Base-by-base conservation (phyloP, 2,113 vertebrate species). In the Neofelis nebulosa region DNA sequence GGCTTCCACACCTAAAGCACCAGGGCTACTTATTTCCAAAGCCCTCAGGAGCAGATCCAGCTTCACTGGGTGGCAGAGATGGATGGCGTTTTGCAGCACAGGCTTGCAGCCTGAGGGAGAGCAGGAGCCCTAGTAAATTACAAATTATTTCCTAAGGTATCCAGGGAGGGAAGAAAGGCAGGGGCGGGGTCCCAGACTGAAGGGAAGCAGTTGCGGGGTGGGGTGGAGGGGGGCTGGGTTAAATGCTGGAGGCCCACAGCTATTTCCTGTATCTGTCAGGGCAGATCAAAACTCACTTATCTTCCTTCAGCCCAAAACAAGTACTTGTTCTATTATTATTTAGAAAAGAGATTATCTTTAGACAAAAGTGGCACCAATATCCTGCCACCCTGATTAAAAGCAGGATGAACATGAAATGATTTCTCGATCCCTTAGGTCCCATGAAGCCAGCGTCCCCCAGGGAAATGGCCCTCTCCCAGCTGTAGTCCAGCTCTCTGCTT, bases 401-500 rank as follows among this genome's bases (percentile, higher is more conserved):
- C 48, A 86, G 48, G 73, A 78, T 92, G 68, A 94, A 96, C 94
- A 93, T 92, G 55, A 98, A 97, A 97, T 95, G 81, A 80, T 81
- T 97, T 66, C 76, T 88, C 25, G 90, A 55, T 71, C 89, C 91
- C 76, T 91, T 66, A 8, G 31, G 61, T 80, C 15, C 80, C 25
- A 0, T 5, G 36, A 91, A 84, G 97, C 89, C 78, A 80, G 74
- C 9, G 0, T 83, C 79, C 87, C 84, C 80, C 61, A 83, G 90
- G 87, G 71, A 96, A 93, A 97, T 95, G 97, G 96, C 96, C 81
- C 8, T 83, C 61, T 91, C 97, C 96, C 92, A 96, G 92, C 3
- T 0, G 82, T 66, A 29, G 45, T 23, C 19, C 33, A 4, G 41
- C 36, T 78, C 50, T 48, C 31, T 18, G 31, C 61, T 91, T 98